Percentiles rank a stretch among this genome's conserved stretches.
phyloP scores from a whole-genome alignment of 2,113 vertebrate species.

The Beaufortia kweichowensis region DNA sequence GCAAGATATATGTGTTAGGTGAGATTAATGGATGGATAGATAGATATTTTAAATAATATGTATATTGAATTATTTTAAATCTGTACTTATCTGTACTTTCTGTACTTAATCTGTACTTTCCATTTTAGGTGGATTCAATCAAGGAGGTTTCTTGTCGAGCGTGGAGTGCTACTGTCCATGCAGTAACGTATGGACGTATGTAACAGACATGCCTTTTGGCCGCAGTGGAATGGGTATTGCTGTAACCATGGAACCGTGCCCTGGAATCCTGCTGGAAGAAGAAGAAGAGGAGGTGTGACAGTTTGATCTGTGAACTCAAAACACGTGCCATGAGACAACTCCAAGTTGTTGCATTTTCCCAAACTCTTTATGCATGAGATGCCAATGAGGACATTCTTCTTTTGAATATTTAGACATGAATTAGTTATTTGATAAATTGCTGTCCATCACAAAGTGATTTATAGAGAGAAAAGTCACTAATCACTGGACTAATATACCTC shows the following conservation, averaged over 20 bases:
- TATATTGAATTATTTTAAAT: neutral
- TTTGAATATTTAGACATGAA: neutral
- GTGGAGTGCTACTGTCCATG: slow-evolving; percentile 76
- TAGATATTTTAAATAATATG: neutral
- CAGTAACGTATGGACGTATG: slow-evolving; percentile 70
- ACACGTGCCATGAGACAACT: slow-evolving; percentile 18
- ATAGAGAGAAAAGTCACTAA: slow-evolving; percentile 1
- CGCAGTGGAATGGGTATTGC: slow-evolving; percentile 80
- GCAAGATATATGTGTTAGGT: slow-evolving; percentile 76
- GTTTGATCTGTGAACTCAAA: slow-evolving; percentile 6
- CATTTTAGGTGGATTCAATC: slow-evolving; percentile 77
- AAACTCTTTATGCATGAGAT: neutral
- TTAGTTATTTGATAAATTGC: neutral
- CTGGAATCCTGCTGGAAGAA: slow-evolving; percentile 69
- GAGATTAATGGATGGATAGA: slow-evolving; percentile 40
- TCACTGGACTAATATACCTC: slow-evolving; percentile 16
- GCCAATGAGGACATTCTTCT: neutral
- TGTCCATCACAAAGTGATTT: neutral
- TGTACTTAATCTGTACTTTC: no score
- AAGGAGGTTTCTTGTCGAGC: slow-evolving; percentile 75
- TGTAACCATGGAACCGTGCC: slow-evolving; percentile 84
- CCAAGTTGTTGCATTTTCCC: slow-evolving; percentile 5
- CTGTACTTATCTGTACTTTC: neutral
- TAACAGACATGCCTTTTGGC: slow-evolving; percentile 71
- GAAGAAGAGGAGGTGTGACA: slow-evolving; percentile 53